Evolutionary conservation across 2,113 vertebrate genomes (phyloP), one percentile per base, ranked within the genome.

Genomic region (Xiphophorus couchianus): DNA sequence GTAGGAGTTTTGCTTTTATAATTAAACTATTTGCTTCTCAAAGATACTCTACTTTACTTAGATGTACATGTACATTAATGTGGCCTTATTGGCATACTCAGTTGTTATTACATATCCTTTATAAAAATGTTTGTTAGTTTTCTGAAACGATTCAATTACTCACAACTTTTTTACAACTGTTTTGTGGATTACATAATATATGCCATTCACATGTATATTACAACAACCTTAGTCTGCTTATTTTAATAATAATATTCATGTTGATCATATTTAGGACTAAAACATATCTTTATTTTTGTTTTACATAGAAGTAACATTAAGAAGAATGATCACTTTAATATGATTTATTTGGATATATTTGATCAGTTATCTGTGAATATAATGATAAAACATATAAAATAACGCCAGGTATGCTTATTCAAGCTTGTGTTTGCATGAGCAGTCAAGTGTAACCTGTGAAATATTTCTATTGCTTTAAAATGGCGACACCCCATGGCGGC

Each of bases 401-500:
- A 48, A 48, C 15, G 44, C 4, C 44, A 19, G 44, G 5, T 0
- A 19, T 19, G 44, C 19, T 48, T 48, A 17, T 19, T 48, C 44
- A 48, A 13, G 9, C 12, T 28, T n/a, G 33, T 14, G 3, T 44
- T 31, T 33, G 2, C 42, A 27, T 28, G n/a, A 17, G 22, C 15
- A 39, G 27, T 67, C 14, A 14, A 8, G 11, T 8, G 31, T 5
- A 39, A 25, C 1, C 30, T 64, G 17, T 33, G 62, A 64, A 4
- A 44, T 0, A 10, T 44, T 62, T 60, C 29, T 77, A 15, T 33
- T 39, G 72, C 58, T 81, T 80, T 81, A n/a, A 62, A 6, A 83
- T 58, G 54, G 89, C 69, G 91, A 88, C 90, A 85, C 86, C 90
- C n/a, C 39, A 64, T 91, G 90, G 89, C 80, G 72, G 51, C 29